Percentiles rank a stretch among this genome's conserved stretches.
These are phyloP conservation scores for Helicoverpa zea DNA, from an alignment of 1,140 invertebrate species.

Conservation along the genomic window DNA sequence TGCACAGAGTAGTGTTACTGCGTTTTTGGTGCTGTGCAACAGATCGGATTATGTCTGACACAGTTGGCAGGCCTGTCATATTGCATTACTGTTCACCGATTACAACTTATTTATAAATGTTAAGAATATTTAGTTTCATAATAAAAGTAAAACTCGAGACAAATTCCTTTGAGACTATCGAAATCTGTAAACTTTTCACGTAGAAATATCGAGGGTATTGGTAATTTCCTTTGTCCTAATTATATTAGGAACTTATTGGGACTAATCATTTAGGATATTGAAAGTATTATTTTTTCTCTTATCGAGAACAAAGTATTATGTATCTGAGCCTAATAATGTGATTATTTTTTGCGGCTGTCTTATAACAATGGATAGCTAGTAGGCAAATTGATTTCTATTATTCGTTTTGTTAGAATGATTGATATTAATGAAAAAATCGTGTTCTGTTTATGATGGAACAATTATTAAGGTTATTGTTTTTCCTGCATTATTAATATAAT, in stretches of 20 bases:
- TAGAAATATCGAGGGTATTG: neutral
- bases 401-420: too few relatives aligned
- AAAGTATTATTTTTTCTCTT: too few relatives aligned
- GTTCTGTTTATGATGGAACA: too few relatives aligned
- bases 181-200: slow-evolving; percentile 13
- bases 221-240: neutral
- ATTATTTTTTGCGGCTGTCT: too few relatives aligned
- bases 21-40: neutral
- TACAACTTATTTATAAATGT: slow-evolving; percentile 51
- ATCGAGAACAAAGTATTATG: too few relatives aligned
- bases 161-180: slow-evolving; percentile 17
- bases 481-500: too few relatives aligned
- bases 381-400: too few relatives aligned
- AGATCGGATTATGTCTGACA: slow-evolving; percentile 38
- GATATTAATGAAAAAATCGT: too few relatives aligned
- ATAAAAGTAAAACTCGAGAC: slow-evolving; percentile 37
- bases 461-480: too few relatives aligned
- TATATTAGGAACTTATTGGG: neutral
- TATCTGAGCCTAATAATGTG: too few relatives aligned
- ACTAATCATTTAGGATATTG: too few relatives aligned
- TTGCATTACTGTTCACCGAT: slow-evolving; percentile 48
- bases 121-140: slow-evolving; percentile 52
- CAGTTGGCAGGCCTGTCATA: slow-evolving; percentile 52
- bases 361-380: too few relatives aligned
- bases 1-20: slow-evolving; percentile 41